A percentile compares a stretch with the other conserved stretches of the same genome.
These are phyloP conservation scores for Drosophila mettleri DNA, from an alignment of 2,888 invertebrate species.

Conservation along the genomic window DNA sequence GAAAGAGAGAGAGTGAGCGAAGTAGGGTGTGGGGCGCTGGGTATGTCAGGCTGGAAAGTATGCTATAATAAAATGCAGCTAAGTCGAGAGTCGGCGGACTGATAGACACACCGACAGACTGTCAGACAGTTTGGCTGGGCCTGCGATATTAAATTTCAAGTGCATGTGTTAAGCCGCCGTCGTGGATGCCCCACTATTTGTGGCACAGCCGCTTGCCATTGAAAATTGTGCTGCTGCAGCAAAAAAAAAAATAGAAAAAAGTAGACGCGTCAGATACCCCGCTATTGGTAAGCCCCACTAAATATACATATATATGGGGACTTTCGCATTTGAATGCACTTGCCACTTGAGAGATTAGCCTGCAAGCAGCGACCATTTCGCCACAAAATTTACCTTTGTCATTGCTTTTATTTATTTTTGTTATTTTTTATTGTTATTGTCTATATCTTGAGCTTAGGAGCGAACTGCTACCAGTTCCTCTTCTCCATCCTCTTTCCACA, in stretches of 20 bases:
- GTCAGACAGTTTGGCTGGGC: constrained; percentile 24
- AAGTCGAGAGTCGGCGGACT: constrained; percentile 55
- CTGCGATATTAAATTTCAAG: constrained; percentile 78
- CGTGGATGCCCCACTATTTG: constrained; percentile 56
- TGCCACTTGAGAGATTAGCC: constrained; percentile 84
- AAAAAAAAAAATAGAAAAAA: constrained; percentile 6
- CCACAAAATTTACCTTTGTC: constrained; percentile 71
- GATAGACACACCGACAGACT: background rate
- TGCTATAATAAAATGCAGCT: constrained; percentile 79
- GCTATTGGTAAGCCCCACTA: background rate
- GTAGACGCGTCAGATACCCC: background rate
- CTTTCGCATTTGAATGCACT: constrained; percentile 82
- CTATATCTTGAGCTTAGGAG: constrained; percentile 61
- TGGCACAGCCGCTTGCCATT: constrained; percentile 62
- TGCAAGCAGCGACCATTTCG: constrained; percentile 51
- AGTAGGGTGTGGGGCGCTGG: background rate
- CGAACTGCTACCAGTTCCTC: background rate
- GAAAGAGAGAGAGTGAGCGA: background rate
- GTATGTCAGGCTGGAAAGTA: constrained; percentile 55
- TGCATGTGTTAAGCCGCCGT: constrained; percentile 76
- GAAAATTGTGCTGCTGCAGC: constrained; percentile 72
- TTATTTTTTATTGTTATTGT: constrained; percentile 60
- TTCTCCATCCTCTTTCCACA: background rate
- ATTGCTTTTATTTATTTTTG: constrained; percentile 67
- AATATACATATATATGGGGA: constrained; percentile 48